phyloP scores from a whole-genome alignment of 2,888 invertebrate genomes.

The Clistopyga incitator region DNA sequence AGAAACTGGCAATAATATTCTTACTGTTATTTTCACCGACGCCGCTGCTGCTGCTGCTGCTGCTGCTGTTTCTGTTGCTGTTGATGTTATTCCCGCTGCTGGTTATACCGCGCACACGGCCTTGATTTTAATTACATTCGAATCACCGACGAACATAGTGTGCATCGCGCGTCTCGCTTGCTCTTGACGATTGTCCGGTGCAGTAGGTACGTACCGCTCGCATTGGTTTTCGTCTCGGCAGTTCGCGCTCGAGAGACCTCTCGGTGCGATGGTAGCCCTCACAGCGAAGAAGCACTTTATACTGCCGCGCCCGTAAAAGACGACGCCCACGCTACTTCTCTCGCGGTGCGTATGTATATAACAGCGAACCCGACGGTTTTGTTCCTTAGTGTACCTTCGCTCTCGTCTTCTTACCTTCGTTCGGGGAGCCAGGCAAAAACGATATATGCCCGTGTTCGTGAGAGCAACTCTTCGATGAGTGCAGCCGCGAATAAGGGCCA shows the following conservation, averaged over 20 bases:
- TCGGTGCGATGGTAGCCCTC: conserved; percentile 36
- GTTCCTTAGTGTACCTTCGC: conserved; percentile 45
- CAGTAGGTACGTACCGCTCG: conserved; percentile 6
- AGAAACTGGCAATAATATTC: conserved; percentile 67
- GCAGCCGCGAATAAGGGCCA: conserved; percentile 73
- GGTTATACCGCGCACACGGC: conserved; percentile 61
- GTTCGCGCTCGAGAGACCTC: conserved; percentile 23
- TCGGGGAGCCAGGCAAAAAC: conserved; percentile 28
- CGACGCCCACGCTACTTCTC: conserved; percentile 75
- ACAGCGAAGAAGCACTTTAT: conserved; percentile 75
- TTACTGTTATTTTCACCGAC: conserved; percentile 54
- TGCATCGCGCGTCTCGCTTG: conserved; percentile 12
- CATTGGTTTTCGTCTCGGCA: conserved; percentile 53
- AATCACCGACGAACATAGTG: conserved; percentile 68
- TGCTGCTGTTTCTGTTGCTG: conserved; percentile 6
- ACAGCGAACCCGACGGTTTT: conserved; percentile 18
- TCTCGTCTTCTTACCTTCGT: conserved; percentile 19
- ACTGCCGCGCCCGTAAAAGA: conserved; percentile 74
- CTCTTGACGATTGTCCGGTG: conserved; percentile 17
- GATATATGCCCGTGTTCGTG: conserved; percentile 50
- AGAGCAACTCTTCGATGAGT: conserved; percentile 74
- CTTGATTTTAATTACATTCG: conserved; percentile 74
- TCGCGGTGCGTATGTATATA: conserved; percentile 29
- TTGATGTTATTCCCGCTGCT: conserved; percentile 47
- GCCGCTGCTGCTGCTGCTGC: not conserved